phyloP scores from a whole-genome alignment of 2,888 invertebrate genomes.

The Cryptus viduatorius region DNA sequence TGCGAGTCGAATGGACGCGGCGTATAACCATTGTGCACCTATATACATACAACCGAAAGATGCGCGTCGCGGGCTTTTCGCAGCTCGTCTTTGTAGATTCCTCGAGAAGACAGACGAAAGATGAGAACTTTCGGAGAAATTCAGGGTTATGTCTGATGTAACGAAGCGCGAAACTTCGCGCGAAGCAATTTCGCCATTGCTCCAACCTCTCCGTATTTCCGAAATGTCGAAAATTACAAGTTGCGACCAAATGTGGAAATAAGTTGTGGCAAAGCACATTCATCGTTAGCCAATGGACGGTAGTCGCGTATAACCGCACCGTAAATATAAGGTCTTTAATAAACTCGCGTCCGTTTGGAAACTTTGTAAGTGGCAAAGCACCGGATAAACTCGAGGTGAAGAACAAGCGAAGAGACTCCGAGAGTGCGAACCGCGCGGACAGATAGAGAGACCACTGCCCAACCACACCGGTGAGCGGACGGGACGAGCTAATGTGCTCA shows the following conservation, averaged over 20 bases:
- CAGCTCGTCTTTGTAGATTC: neutral
- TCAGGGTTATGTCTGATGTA: neutral
- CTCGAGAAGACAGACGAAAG: neutral
- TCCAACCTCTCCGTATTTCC: neutral
- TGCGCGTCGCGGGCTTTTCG: no score
- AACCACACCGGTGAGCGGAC: conserved; percentile 34
- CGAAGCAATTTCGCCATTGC: neutral
- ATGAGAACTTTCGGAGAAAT: neutral
- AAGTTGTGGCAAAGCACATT: neutral
- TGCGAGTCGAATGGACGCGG: conserved; percentile 37
- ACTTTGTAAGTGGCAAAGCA: neutral
- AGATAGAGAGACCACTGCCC: conserved; percentile 6
- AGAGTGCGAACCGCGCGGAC: neutral
- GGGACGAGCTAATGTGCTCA: conserved; percentile 72
- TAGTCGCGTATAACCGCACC: neutral
- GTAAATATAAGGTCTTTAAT: neutral
- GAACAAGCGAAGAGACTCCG: neutral
- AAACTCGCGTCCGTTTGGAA: neutral
- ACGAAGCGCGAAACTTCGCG: neutral
- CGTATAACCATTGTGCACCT: conserved; percentile 44
- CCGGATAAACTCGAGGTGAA: neutral
- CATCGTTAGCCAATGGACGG: neutral
- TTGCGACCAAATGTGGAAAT: neutral
- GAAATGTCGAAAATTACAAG: neutral
- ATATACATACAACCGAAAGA: neutral